Conservation (phyloP, 2,113 vertebrate genomes). For the Albula glossodonta region DNA sequence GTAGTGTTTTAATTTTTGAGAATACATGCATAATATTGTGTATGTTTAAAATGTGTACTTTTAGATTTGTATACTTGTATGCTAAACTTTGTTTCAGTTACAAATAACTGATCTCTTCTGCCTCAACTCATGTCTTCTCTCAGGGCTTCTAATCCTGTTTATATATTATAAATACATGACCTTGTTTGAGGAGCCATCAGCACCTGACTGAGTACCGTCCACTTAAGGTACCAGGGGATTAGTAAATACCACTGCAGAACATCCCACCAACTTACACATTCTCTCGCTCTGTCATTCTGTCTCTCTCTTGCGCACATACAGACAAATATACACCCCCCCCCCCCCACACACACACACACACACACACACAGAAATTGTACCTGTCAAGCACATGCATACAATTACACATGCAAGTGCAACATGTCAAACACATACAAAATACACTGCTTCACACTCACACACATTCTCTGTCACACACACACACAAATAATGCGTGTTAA, state of each 20-base stretch:
- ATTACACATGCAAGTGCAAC: too few species aligned
- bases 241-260: neutral
- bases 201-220: constrained; percentile 11
- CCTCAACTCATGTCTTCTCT: neutral
- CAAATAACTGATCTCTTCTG: neutral
- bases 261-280: neutral
- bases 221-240: constrained; percentile 1
- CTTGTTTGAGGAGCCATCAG: constrained; percentile 13
- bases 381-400: too few species aligned
- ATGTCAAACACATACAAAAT: too few species aligned
- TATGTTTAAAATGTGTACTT: too few species aligned
- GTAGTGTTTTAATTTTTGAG: too few species aligned
- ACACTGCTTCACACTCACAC: too few species aligned
- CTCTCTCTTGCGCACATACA: too few species aligned
- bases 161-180: neutral
- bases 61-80: neutral
- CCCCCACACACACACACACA: neutral
- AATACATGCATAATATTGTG: too few species aligned
- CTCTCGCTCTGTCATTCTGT: too few species aligned
- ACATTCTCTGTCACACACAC: too few species aligned
- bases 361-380: neutral
- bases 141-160: constrained; percentile 4
- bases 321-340: too few species aligned
- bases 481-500: too few species aligned
- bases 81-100: neutral